Evolutionary conservation across 2,113 vertebrate genomes (phyloP), one percentile per base, ranked within the genome.

Genomic region (Arvicanthis niloticus): DNA sequence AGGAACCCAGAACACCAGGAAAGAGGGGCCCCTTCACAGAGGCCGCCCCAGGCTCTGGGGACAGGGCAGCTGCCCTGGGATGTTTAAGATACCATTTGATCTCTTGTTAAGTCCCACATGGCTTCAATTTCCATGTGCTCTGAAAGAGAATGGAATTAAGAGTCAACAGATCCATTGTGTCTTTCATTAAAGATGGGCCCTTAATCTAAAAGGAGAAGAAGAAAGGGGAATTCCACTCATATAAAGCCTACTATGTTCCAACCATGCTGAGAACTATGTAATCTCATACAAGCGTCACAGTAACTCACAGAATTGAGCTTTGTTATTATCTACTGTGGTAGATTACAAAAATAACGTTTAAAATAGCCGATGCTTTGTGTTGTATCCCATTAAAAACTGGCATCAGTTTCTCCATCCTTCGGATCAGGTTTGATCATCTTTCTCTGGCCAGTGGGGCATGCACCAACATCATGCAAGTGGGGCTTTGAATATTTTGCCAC

Each of bases 121-220:
- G 96, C 97, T 97, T 98, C 89, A 97, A 97, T 98, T 97, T 97
- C 97, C 94, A 96, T 60, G 51, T 92, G 77, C 87, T 97, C 93
- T 80, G 89, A 96, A 96, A 96, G 76, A 97, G 97, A 97, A 95
- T 93, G 92, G 94, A 96, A 95, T 97, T 94, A 96, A 65, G 95
- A 96, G 95, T 75, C 95, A 92, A 89, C 53, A 86, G 95, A 96
- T 77, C 96, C 82, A 87, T 92, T n/a, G 24, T 94, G 88, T 95
- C 88, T 96, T 73, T 94, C 89, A 91, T 53, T 87, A 96, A 97
- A 93, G 96, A 72, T 7, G 2, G 88, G 92, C 78, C 96, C 88
- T 93, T 95, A 95, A 94, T 97, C 94, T 93, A 87, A 85, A 90
- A 92, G 22, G 60, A 95, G 81, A 88, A 56, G 65, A 56, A 92